Percentiles rank a stretch among this genome's conserved stretches.
Evolutionary conservation across 2,797 vertebrate genomes (phyloP).

Genomic region (Anomalospiza imberbis): DNA sequence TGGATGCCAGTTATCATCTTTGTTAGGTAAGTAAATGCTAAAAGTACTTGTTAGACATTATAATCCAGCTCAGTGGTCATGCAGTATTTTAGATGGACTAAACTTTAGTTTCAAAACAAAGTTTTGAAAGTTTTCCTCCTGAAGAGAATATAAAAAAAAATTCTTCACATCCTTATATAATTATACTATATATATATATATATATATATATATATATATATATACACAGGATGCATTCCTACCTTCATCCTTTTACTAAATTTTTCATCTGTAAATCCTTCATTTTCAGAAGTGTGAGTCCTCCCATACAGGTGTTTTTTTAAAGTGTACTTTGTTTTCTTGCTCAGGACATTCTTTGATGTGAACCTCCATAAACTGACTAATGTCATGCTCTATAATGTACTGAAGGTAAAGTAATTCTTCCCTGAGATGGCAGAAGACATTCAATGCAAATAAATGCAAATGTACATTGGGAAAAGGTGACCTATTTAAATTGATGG

Average conservation of each 20-base stretch:
- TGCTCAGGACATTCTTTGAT: background rate
- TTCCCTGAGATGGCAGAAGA: background rate
- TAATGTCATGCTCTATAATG: background rate
- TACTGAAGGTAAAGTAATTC: background rate
- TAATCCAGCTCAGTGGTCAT: background rate
- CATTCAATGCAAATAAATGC: background rate
- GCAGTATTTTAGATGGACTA: background rate
- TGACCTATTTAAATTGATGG: background rate
- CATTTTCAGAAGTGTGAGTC: background rate
- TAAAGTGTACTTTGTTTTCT: background rate
- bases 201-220: too few relatives aligned
- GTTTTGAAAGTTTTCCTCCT: background rate
- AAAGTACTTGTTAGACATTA: background rate
- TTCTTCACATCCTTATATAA: background rate
- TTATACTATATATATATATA: too few relatives aligned
- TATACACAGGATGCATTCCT: background rate
- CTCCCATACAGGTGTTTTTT: accelerated
- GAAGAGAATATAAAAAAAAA: background rate
- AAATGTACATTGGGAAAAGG: background rate
- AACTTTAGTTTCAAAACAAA: too few relatives aligned
- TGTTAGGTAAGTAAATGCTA: background rate
- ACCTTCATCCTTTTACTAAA: background rate
- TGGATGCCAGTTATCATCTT: background rate
- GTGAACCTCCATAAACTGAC: background rate
- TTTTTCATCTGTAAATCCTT: background rate